phyloP scores from a whole-genome alignment of 2,113 vertebrate genomes.

The Gambusia affinis region DNA sequence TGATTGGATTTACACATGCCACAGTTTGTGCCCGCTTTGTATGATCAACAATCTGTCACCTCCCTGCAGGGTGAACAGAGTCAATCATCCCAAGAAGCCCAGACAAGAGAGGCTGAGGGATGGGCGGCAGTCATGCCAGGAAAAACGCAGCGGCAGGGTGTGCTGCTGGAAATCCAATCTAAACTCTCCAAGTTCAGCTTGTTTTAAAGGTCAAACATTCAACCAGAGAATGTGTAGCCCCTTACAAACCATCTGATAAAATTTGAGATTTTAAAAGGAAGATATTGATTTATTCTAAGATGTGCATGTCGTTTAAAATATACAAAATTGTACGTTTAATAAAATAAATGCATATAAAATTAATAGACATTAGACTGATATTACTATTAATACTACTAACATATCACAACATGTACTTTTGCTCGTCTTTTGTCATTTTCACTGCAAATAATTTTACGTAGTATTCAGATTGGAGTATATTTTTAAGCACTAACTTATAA shows the following conservation, averaged over 20 bases:
- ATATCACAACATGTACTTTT: neutral
- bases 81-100: neutral
- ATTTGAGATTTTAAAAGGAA: neutral
- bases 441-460: too few species aligned
- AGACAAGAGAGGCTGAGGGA: neutral
- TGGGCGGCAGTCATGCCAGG: neutral
- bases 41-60: slow-evolving; percentile 54
- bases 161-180: neutral
- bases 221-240: too few species aligned
- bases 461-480: too few species aligned
- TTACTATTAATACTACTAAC: neutral
- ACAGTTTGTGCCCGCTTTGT: slow-evolving; percentile 40
- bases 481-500: too few species aligned
- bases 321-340: neutral
- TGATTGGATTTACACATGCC: slow-evolving; percentile 53
- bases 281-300: neutral
- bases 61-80: slow-evolving; percentile 33
- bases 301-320: neutral
- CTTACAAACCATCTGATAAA: neutral
- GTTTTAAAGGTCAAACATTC: neutral
- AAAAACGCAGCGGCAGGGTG: neutral
- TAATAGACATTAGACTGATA: neutral
- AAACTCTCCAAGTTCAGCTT: neutral
- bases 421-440: neutral
- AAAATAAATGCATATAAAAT: neutral